Base-by-base conservation (phyloP, 2,113 vertebrate species). In the Stercorarius parasiticus region DNA sequence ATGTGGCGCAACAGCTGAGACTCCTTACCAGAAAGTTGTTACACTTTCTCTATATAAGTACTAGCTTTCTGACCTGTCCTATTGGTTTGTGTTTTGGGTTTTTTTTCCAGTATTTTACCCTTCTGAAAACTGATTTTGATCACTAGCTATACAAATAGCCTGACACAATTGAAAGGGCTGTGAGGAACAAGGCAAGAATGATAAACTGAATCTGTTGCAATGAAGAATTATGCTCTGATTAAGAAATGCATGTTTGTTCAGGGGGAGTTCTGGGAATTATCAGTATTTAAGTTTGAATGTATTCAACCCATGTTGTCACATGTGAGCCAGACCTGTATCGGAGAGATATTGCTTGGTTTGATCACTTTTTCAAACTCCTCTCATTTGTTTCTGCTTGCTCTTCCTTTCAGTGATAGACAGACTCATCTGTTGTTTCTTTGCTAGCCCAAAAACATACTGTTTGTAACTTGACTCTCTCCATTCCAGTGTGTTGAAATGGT, bases 301-400 rank as follows among this genome's bases (percentile, higher is more conserved):
- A 23, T 87, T 65, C 40, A 86, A 45, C 3, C 2, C 2, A 0
- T 23, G 15, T 25, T 2, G 2, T 38, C 55, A 43, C 6, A 12
- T 16, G 17, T 84, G 36, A 69, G 13, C 43, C 38, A 32, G n/a
- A 58, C 6, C 11, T 45, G 6, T n/a, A 7, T 76, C 17, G 25
- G 40, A 40, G 17, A 27, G 10, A 22, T 36, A n/a, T 15, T 82
- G 21, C 16, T 76, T 91, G n/a, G 14, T 88, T 76, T 69, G 17
- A 18, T 58, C 8, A 50, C 10, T 32, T 71, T 62, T 66, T 71
- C 27, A 4, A 67, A 3, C 25, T 87, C 34, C 7, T 70, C 22
- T 43, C 32, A 82, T 36, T 58, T 43, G 3, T 34, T 50, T 27
- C 47, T 70, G 5, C 13, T 72, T 9, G n/a, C n/a, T 61, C 43